Evolutionary conservation across 2,113 vertebrate genomes (phyloP).

Genomic region (Ceyx melanurus): DNA sequence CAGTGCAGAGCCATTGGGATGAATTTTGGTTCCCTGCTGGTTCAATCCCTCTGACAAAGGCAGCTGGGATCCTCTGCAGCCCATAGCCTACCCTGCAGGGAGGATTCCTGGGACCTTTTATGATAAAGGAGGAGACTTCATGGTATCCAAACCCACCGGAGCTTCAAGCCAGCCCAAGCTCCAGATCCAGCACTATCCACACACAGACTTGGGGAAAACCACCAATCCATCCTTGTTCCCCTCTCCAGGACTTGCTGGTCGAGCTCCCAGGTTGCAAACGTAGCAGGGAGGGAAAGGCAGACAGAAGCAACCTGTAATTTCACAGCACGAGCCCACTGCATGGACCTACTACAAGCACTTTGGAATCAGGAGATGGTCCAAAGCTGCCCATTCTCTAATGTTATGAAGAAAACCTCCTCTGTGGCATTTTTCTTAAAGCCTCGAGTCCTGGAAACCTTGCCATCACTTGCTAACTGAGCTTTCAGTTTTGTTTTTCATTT

Average conservation of each 20-base stretch:
- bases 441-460: not conserved
- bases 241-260: not conserved
- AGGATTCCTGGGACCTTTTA: not conserved
- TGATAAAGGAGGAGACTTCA: not conserved
- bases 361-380: not conserved
- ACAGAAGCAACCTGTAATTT: not conserved
- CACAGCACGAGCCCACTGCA: fast-evolving
- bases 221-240: not conserved
- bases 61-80: not conserved
- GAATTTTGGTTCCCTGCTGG: not conserved
- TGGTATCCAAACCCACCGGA: not conserved
- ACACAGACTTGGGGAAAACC: fast-evolving
- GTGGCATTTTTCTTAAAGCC: not conserved
- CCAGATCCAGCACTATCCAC: not conserved
- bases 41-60: not conserved
- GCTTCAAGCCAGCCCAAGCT: not conserved
- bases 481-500: not conserved
- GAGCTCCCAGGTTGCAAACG: not conserved
- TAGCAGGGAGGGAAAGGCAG: not conserved
- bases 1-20: fast-evolving
- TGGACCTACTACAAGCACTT: not conserved
- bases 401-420: not conserved
- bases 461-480: constrained; percentile 10
- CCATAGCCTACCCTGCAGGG: not conserved
- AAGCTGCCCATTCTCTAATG: not conserved